Evolutionary conservation across 1,140 invertebrate genomes (phyloP), one percentile per base, ranked within the genome.

Genomic region (Drosophila insularis): DNA sequence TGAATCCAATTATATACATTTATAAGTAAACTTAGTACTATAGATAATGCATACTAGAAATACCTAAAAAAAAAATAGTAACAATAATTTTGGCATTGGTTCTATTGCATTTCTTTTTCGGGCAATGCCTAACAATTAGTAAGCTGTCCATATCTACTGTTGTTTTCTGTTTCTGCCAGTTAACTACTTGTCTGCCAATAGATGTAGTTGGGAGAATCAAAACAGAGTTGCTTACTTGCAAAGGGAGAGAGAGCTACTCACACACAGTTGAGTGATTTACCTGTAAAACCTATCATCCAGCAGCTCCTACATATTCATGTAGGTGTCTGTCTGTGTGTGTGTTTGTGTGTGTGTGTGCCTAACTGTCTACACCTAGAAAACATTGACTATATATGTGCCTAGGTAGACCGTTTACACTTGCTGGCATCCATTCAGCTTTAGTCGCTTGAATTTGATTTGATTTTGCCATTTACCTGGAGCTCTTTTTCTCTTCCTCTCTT

Each of bases 391-490:
- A 8, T 17, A 21, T 60, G 14, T 59, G 32, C 32, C 10, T 13
- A 40, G 35, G 35, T 11, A 60, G 35, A 60, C 17, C 43, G 21
- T 37, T 63, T 39, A 21, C 23, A 46, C 11, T 31, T 37, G 43
- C 40, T 11, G 19, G 37, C 66, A 35, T 62, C 56, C 62, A 79
- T 80, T 79, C 71, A 75, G 68, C 77, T 80, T 74, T 74, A 80
- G 78, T 80, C 78, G 71, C 78, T 63, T 75, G 78, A 70, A 80
- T 80, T 80, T 75, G 78, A 80, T 80, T 75, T 80, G 78, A 76
- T 80, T 79, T 79, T 74, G 77, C 71, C 75, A 79, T 80, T 80
- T 71, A 75, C 66, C 77, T 68, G 27, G 50, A n/a, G 14, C 5
- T 17, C 14, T 19, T 1, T n/a, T 13, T 6, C 13, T n/a, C 43